Evolutionary conservation across 2,888 invertebrate species (phyloP), one percentile per base, ranked within the genome.

Genomic region (Aphodius sticticus): DNA sequence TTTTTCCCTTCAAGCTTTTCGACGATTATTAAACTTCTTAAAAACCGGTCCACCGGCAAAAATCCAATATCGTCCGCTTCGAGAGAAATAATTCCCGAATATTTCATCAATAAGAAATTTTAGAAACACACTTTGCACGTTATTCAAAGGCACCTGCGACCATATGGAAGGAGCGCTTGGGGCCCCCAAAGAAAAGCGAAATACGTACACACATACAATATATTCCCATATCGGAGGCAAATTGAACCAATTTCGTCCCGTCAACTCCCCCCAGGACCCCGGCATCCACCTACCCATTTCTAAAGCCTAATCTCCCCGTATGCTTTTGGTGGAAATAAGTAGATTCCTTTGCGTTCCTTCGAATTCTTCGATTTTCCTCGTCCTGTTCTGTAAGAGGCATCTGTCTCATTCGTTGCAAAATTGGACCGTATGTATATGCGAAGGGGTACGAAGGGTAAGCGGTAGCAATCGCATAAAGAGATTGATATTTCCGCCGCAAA

Each of bases 241-340:
- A 81, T 81, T 81, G 81, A 81, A 81, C 78, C 81, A 81, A 81
- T 81, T 81, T 81, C 78, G 81, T 76, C 77, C 74, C 74, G 36
- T n/a, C 74, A 74, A 37, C 36, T 35, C 7, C n/a, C 74, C 74
- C 35, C 35, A 16, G 71, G 70, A 15, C n/a, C 12, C 35, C 72
- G 70, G 71, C 74, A 35, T 74, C 74, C 74, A 36, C 37, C n/a
- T 74, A 16, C 71, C 74, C 74, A 36, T 74, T 77, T 81, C 78
- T 81, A 81, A 77, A 78, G 81, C 78, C 81, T 81, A 81, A 81
- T 81, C 81, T 81, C 74, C 77, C 75, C 74, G 53, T 36, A 72
- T 76, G 76, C 74, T 37, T 26, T 74, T 35, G 74, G 74, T 74
- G 74, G 74, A 74, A 74, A 74, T 74, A 74, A 74, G 36, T 74